Base-by-base conservation (phyloP, 2,888 invertebrate genomes). In the Catonia carolina region DNA sequence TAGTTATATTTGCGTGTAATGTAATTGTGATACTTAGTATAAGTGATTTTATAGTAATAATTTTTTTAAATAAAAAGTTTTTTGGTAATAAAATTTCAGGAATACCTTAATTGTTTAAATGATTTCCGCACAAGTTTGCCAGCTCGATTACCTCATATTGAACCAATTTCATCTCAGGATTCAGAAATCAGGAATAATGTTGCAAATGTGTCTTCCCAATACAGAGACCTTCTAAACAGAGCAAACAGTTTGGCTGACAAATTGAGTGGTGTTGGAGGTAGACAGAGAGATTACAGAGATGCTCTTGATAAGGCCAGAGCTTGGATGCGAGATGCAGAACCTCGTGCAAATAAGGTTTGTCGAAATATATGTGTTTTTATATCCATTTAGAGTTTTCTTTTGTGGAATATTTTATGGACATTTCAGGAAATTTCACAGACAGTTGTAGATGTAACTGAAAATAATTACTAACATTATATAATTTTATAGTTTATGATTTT, bases 101-200 rank as follows among this genome's bases (percentile, higher is more conserved):
- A 93, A 66, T 92, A 90, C 74, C 76, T 93, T 6, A 79, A 81
- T 15, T 78, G 85, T 36, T 77, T 94, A 33, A 94, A 94, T 75
- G 90, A 91, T 63, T 92, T 90, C 78, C 83, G 93, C 62, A 89
- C 90, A 1, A 80, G 85, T 15, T 73, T 93, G 17, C 92, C 92
- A 1, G 84, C 89, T 23, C 83, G 93, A 1, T 74, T 92, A 59
- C 83, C 89, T 0, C 89, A 90, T 72, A 80, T 92, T 53, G 81
- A 85, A 64, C 83, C 85, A 0, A 70, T 81, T 0, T 75, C 80
- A 0, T 84, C 84, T 39, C 82, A 85, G 65, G 85, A 84, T 61
- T 85, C 86, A 49, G 78, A 81, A 2, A 86, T 93, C 48, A 83
- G 88, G 39, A 87, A 81, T 67, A 85, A 85, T 68, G 89, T 91